A percentile compares a stretch with the other conserved stretches of the same genome.
phyloP scores from a whole-genome alignment of 2,797 vertebrate species.

The Erithacus rubecula region DNA sequence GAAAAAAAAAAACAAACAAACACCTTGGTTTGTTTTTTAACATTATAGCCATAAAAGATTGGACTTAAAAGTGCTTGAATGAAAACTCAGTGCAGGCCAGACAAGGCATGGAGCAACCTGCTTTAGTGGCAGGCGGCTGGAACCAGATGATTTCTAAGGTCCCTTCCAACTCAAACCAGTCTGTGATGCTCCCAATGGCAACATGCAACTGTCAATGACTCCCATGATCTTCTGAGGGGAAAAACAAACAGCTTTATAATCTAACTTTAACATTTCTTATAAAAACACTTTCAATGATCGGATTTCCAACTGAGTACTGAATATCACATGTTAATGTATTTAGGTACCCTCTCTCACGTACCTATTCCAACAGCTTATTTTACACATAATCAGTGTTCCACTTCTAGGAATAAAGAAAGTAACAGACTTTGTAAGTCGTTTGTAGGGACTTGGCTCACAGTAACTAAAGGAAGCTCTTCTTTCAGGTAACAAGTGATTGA shows the following conservation, averaged over 20 bases:
- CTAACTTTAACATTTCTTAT: neutral
- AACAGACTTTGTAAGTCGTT: neutral
- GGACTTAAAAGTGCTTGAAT: neutral
- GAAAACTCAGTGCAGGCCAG: neutral
- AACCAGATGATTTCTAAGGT: neutral
- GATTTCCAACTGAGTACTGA: neutral
- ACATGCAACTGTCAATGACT: neutral
- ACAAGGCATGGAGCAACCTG: neutral
- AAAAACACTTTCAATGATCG: accelerated
- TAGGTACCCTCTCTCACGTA: accelerated
- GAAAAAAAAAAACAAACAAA: neutral
- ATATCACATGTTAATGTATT: accelerated
- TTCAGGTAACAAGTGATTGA: neutral
- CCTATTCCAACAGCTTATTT: neutral
- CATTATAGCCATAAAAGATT: neutral
- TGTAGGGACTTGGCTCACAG: neutral
- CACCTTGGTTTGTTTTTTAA: neutral
- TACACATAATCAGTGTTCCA: neutral
- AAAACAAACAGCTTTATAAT: neutral
- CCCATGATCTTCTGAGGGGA: neutral
- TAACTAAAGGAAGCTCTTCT: neutral
- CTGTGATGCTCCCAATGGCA: neutral
- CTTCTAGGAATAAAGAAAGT: neutral
- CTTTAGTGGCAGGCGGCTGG: neutral
- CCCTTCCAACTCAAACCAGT: neutral